Base-by-base conservation (phyloP, 2,888 invertebrate species). In the Epirrhoe tristata region DNA sequence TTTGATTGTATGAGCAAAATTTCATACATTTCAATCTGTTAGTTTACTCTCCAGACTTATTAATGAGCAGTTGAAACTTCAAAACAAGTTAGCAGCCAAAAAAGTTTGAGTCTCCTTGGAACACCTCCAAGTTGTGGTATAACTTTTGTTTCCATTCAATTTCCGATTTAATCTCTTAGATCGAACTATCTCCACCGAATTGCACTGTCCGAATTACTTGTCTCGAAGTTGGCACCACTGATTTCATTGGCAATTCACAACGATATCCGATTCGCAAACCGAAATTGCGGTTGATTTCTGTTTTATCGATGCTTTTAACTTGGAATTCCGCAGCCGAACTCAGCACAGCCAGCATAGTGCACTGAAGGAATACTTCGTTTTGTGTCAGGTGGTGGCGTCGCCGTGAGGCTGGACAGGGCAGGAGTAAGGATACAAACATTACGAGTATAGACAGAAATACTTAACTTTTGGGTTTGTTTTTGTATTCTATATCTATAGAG, bases 331-430 rank as follows among this genome's bases (percentile, higher is more conserved):
- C 69, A 74, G 66, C 74, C 67, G 69, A 75, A 74, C 66, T 78
- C 74, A 69, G 73, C 79, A 76, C 75, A 74, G 71, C 57, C 75
- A 63, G 81, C 80, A 84, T 85, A 77, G 79, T 76, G 81, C 74
- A 81, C 77, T 76, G 74, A 81, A 79, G 75, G 79, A 77, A 73
- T 67, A 60, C 66, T 76, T 76, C 75, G 77, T 77, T 81, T 78
- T 77, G 67, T 69, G 63, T 69, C 63, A 58, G 66, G 55, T 63
- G 50, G 53, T 52, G 52, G 48, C 32, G 31, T 57, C 17, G 39
- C 46, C n/a, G 57, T 34, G 59, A 31, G 31, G 16, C 16, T 24
- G 4, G 32, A 36, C 70, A 65, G 60, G 63, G 67, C 58, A 58
- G 75, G 75, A 69, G 73, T 32, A 6, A 56, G 57, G 66, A 16